Conservation (phyloP, 1,140 invertebrate genomes). For the Laodelphax striatellus region DNA sequence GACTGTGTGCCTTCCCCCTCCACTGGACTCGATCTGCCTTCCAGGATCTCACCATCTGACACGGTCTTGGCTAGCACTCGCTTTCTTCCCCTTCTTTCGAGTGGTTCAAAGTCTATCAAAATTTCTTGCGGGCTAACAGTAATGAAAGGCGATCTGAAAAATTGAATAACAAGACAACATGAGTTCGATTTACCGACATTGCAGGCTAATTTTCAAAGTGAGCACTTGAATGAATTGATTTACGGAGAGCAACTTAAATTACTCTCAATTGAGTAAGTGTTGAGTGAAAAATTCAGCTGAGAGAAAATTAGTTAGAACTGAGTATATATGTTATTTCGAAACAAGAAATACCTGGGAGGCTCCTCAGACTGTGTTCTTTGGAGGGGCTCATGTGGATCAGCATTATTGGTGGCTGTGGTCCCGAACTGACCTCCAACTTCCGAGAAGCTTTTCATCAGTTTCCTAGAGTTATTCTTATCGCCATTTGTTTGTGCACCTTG, state of each 20-base stretch:
- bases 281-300: no score
- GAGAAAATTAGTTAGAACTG: no score
- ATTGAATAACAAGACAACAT: neutral
- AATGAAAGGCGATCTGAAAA: constrained; percentile 20
- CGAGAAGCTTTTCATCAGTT: constrained; percentile 71
- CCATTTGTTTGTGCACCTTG: constrained; percentile 83
- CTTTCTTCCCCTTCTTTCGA: constrained; percentile 36
- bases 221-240: no score
- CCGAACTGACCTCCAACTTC: constrained; percentile 53
- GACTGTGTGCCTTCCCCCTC: constrained; percentile 19
- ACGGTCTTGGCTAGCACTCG: constrained; percentile 61
- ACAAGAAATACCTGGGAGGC: constrained; percentile 59
- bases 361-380: constrained; percentile 74
- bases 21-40: constrained; percentile 31
- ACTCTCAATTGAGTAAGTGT: no score
- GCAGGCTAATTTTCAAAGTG: neutral
- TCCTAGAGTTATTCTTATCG: constrained; percentile 48
- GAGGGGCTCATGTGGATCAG: constrained; percentile 55
- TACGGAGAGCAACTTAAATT: no score
- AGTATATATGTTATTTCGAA: no score
- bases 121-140: constrained; percentile 44
- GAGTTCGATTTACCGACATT: no score
- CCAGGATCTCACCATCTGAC: constrained; percentile 66
- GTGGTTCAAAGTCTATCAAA: constrained; percentile 66
- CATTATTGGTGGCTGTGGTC: constrained; percentile 23